phyloP scores from a whole-genome alignment of 1,140 invertebrate genomes.

The Andricus grossulariae region DNA sequence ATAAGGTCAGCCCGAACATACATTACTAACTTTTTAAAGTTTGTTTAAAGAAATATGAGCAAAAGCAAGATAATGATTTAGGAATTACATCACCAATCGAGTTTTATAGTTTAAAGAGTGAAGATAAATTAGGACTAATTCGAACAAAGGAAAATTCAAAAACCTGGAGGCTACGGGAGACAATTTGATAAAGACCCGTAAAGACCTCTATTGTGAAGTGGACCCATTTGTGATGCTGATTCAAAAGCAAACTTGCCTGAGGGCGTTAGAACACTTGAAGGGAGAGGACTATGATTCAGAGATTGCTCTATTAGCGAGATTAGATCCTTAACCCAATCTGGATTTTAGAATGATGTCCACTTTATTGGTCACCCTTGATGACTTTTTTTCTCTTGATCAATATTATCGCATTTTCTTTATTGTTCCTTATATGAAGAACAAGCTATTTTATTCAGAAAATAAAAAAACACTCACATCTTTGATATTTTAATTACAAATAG shows the following conservation, averaged over 20 bases:
- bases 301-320: slow-evolving; percentile 52
- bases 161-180: neutral
- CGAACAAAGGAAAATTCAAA: neutral
- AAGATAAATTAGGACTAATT: neutral
- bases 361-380: no score
- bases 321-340: slow-evolving; percentile 43
- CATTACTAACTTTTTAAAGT: neutral
- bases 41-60: no score
- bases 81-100: neutral
- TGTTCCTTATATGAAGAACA: no score
- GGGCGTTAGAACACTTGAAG: slow-evolving; percentile 33
- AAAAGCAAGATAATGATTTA: no score
- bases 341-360: neutral
- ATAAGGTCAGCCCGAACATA: neutral
- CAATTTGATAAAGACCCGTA: slow-evolving; percentile 36
- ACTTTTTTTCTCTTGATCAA: no score
- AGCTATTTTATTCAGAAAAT: no score
- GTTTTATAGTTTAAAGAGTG: neutral
- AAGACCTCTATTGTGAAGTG: slow-evolving; percentile 15
- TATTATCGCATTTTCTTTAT: no score
- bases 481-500: neutral
- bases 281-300: slow-evolving; percentile 39
- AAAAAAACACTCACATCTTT: no score
- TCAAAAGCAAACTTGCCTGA: slow-evolving; percentile 30
- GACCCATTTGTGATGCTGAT: slow-evolving; percentile 22